Evolutionary conservation across 2,797 vertebrate genomes (phyloP).

Genomic region (Sebastes cheni): DNA sequence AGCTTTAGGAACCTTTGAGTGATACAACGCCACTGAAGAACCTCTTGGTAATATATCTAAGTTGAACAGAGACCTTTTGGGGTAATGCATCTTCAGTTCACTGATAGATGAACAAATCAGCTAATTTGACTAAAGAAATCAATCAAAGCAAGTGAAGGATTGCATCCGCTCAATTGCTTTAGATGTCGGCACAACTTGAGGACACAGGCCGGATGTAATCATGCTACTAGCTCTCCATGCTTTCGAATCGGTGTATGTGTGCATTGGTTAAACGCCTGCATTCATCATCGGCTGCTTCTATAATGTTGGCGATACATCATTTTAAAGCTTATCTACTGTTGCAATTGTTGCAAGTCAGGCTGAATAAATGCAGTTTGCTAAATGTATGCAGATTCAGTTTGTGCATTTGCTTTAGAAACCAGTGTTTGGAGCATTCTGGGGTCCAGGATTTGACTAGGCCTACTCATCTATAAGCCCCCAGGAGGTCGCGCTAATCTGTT

Average conservation of each 20-base stretch:
- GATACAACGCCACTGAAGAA: background rate
- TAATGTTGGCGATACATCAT: conserved; percentile 38
- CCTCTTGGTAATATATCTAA: conserved; percentile 18
- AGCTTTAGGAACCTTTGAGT: background rate
- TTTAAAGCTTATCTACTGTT: conserved; percentile 7
- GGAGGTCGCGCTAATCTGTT: conserved; percentile 41
- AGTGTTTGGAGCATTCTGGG: background rate
- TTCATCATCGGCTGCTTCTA: conserved; percentile 26
- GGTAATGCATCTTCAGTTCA: conserved; percentile 41
- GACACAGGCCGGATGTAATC: background rate
- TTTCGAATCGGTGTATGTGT: conserved; percentile 3
- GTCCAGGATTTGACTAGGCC: background rate
- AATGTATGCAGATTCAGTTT: background rate
- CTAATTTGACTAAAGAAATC: conserved; percentile 57
- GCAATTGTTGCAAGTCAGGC: conserved; percentile 10
- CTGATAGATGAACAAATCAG: conserved; percentile 52
- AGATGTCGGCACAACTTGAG: background rate
- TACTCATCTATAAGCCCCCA: conserved; percentile 31
- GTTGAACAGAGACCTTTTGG: conserved; percentile 4
- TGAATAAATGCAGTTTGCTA: background rate
- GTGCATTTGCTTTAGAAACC: background rate
- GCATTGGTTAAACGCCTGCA: background rate
- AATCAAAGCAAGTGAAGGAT: conserved; percentile 47
- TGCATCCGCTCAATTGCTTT: conserved; percentile 23
- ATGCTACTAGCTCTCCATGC: background rate